phyloP scores from a whole-genome alignment of 2,888 invertebrate genomes.

The Coremacera marginata region DNA sequence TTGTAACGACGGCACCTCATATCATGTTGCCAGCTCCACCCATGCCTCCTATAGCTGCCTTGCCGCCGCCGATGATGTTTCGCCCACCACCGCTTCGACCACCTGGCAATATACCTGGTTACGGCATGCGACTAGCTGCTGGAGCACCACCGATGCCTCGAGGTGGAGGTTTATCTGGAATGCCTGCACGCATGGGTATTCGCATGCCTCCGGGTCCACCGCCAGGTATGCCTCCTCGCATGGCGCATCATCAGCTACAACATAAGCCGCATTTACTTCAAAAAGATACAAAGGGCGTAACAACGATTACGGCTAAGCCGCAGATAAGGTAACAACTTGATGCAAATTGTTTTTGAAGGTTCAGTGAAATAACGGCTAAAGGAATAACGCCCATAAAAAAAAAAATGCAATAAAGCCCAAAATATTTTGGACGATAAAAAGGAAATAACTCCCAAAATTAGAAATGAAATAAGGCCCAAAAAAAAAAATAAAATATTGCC shows the following conservation, averaged over 20 bases:
- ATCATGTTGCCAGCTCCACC: slow-evolving; percentile 59
- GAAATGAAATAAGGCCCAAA: too few relatives aligned
- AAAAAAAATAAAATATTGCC: too few relatives aligned
- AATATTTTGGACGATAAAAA: too few relatives aligned
- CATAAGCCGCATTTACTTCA: slow-evolving; percentile 74
- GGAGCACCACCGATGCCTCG: slow-evolving; percentile 72
- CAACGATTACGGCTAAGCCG: slow-evolving; percentile 96
- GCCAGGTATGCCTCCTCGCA: slow-evolving; percentile 73
- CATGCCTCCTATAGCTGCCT: slow-evolving; percentile 67
- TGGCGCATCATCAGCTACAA: slow-evolving; percentile 69
- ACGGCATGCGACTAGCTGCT: slow-evolving; percentile 64
- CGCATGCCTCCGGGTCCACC: slow-evolving; percentile 77
- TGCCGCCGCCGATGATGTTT: slow-evolving; percentile 72
- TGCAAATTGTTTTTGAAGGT: neutral
- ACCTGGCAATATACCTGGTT: slow-evolving; percentile 64
- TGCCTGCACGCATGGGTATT: slow-evolving; percentile 73
- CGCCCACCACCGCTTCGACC: slow-evolving; percentile 73
- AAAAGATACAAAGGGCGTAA: slow-evolving; percentile 76
- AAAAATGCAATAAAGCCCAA: too few relatives aligned
- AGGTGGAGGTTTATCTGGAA: slow-evolving; percentile 73
- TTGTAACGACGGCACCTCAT: slow-evolving; percentile 53
- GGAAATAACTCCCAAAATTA: too few relatives aligned
- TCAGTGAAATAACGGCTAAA: too few relatives aligned
- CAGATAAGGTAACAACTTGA: slow-evolving; percentile 78
- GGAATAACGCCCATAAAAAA: too few relatives aligned